Conservation (phyloP, 2,113 vertebrate genomes). For the Prionailurus bengalensis region DNA sequence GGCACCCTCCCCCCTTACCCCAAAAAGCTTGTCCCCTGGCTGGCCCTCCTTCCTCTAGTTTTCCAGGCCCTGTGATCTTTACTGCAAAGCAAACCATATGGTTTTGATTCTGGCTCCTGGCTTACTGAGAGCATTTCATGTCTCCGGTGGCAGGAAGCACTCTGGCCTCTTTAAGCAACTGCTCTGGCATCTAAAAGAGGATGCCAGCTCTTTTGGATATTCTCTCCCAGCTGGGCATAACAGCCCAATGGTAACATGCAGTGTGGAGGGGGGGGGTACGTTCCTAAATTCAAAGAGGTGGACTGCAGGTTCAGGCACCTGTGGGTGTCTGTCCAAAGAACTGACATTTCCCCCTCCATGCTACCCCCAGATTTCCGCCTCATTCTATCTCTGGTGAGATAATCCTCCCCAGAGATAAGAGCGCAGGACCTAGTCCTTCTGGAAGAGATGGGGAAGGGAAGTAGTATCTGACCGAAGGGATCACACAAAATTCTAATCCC, state of each 20-base stretch:
- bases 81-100: constrained; percentile 61
- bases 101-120: constrained; percentile 59
- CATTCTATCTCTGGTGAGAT: background rate
- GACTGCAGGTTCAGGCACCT: background rate
- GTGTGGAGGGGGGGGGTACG: background rate
- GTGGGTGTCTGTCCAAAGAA: background rate
- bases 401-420: background rate
- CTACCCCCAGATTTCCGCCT: background rate
- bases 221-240: background rate
- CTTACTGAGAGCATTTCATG: constrained; percentile 60
- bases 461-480: background rate
- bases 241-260: background rate
- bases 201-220: background rate
- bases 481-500: background rate
- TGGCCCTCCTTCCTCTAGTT: constrained; percentile 49
- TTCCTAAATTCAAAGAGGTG: background rate
- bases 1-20: background rate
- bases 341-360: background rate
- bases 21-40: constrained; percentile 9
- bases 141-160: constrained; percentile 28
- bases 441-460: background rate
- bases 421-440: background rate
- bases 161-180: constrained; percentile 29
- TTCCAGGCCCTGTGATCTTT: constrained; percentile 71
- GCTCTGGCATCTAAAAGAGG: constrained; percentile 13